Percentiles rank a stretch among this genome's conserved stretches.
Conservation (phyloP, 2,113 vertebrate species). For the Australoheros scitulus region DNA sequence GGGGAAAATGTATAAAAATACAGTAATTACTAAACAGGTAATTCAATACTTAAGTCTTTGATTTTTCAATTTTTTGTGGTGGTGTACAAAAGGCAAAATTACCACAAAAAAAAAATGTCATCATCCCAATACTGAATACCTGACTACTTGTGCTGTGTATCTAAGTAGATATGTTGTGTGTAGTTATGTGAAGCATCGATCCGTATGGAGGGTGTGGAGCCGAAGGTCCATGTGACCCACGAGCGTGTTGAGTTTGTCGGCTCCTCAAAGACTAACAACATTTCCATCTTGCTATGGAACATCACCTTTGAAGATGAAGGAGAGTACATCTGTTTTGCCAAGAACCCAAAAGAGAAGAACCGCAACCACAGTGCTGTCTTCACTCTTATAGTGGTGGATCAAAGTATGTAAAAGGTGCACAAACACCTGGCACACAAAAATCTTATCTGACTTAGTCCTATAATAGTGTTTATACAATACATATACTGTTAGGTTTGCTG, state of each 20-base stretch:
- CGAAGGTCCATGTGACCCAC: conserved; percentile 57
- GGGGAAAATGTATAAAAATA: neutral
- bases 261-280: conserved; percentile 83
- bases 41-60: neutral
- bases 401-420: conserved; percentile 81
- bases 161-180: conserved; percentile 14
- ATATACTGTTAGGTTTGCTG: too few relatives aligned
- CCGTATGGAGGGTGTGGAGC: conserved; percentile 75
- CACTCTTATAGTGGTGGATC: conserved; percentile 86
- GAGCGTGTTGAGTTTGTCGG: conserved; percentile 86
- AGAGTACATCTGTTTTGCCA: conserved; percentile 88
- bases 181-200: conserved; percentile 81
- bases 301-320: conserved; percentile 91
- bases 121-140: neutral
- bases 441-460: neutral
- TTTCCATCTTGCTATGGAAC: conserved; percentile 87
- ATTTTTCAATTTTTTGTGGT: neutral
- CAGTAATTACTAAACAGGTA: neutral
- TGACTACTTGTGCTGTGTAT: neutral
- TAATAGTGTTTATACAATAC: neutral
- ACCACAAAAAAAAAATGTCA: neutral
- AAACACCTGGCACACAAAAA: neutral
- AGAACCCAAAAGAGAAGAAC: conserved; percentile 88
- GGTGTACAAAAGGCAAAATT: neutral
- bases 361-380: conserved; percentile 84